Evolutionary conservation across 2,888 invertebrate species (phyloP), one percentile per base, ranked within the genome.

Genomic region (Epistrophe grossulariae): DNA sequence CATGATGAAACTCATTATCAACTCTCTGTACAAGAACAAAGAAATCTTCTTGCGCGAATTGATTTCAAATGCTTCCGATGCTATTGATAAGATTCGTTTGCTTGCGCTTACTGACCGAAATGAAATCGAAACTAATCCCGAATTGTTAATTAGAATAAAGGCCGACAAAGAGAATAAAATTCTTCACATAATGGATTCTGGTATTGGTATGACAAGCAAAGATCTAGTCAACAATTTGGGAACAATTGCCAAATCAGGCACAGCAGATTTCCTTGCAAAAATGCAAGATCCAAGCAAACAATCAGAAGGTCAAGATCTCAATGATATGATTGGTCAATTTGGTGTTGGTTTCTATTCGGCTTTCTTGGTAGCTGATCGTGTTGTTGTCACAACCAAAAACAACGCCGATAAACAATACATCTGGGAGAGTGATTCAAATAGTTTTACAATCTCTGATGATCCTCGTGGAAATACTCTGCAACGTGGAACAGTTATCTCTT

Each of bases 1-100:
- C 80, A 99, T 99, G 99, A 99, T 99, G 99, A 99, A 99, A 93
- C 95, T 99, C 82, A 99, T 99, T 93, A 99, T 99, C 92, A 99
- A 99, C 94, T 99, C 99, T 10, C 94, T 99, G 10, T 99, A 99
- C 94, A 95, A 98, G 90, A 99, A 99, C 93, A 99, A 99, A 94
- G 99, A 99, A 95, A 99, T 99, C 90, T 99, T 98, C 95, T 94
- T 99, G 84, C 95, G 99, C 91, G 99, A 99, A 94, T 94, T 99
- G 92, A 99, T 99, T 91, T 99, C 99, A 0, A 99, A 99, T 94
- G 99, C 98, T 0, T 99, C 99, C 0, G 99, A 99, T 94, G 99
- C 99, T 55, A 94, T 99, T 89, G 99, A 99, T 93, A 99, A 99
- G 93, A 99, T 99, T 90, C 96, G 99, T 31, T 94, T 99, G 89